Conservation (phyloP, 2,113 vertebrate species). For the Otis tarda region DNA sequence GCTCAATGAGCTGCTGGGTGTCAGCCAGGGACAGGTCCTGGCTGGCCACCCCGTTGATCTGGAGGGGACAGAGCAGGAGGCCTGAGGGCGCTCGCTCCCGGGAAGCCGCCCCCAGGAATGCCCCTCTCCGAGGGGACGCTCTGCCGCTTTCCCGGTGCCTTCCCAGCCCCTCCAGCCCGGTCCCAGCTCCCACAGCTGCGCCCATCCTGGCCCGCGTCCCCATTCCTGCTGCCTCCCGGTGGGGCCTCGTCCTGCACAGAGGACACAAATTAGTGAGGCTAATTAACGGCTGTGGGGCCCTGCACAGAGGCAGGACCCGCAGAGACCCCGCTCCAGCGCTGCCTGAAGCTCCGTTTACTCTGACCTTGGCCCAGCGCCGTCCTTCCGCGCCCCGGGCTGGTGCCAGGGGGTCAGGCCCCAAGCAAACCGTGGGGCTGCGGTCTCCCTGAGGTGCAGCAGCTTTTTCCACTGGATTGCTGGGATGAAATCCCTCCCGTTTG, state of each 20-base stretch:
- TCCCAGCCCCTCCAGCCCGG: neutral
- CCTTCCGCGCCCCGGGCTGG: neutral
- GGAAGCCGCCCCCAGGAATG: neutral
- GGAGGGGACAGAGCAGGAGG: neutral
- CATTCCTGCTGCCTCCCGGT: neutral
- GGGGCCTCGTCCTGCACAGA: neutral
- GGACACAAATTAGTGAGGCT: neutral
- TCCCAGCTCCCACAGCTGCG: neutral
- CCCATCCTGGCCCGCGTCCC: neutral
- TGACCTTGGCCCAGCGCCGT: neutral
- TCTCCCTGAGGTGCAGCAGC: neutral
- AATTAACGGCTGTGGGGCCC: neutral
- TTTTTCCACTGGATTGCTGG: neutral
- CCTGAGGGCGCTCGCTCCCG: neutral
- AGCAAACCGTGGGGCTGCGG: neutral
- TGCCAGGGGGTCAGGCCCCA: neutral
- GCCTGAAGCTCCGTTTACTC: neutral
- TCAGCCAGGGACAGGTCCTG: slow-evolving; percentile 92
- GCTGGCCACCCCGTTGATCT: slow-evolving; percentile 94
- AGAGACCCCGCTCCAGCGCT: neutral
- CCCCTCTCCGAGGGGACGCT: fast-evolving
- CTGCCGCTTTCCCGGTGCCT: neutral
- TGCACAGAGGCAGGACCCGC: neutral
- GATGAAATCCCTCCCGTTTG: neutral
- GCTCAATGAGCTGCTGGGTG: slow-evolving; percentile 90